These are phyloP conservation scores for Dendrolimus kikuchii DNA, from an alignment of 1,140 invertebrate species.

Conservation along the genomic window DNA sequence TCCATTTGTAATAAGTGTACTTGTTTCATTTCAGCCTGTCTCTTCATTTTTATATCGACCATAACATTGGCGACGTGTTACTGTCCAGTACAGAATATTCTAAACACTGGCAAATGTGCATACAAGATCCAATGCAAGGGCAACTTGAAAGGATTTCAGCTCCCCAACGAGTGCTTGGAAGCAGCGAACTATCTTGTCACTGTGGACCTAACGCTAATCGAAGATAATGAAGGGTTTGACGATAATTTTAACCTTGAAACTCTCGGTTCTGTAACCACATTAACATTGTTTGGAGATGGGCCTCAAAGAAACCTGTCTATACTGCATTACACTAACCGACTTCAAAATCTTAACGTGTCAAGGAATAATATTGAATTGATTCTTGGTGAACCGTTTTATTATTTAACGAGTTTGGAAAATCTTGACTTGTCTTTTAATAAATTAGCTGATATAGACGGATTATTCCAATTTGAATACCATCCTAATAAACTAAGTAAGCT, in stretches of 20 bases:
- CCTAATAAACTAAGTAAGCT: slow-evolving; percentile 36
- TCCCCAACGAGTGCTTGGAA: slow-evolving; percentile 31
- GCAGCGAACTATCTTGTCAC: slow-evolving; percentile 38
- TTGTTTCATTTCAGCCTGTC: slow-evolving; percentile 20
- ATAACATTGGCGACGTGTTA: slow-evolving; percentile 19
- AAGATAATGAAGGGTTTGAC: slow-evolving; percentile 30
- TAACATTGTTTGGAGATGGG: slow-evolving; percentile 34
- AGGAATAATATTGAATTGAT: slow-evolving; percentile 35
- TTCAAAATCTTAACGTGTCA: slow-evolving; percentile 28
- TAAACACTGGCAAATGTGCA: slow-evolving; percentile 26
- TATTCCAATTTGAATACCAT: slow-evolving; percentile 39
- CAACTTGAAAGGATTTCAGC: slow-evolving; percentile 22
- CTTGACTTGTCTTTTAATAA: slow-evolving; percentile 42
- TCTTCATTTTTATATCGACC: slow-evolving; percentile 15
- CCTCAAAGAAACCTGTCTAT: slow-evolving; percentile 35
- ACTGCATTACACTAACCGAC: slow-evolving; percentile 32
- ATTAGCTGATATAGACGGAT: slow-evolving; percentile 32
- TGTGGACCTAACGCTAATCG: slow-evolving; percentile 33
- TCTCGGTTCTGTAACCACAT: slow-evolving; percentile 28
- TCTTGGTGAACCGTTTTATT: slow-evolving; percentile 28
- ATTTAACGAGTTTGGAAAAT: slow-evolving; percentile 27
- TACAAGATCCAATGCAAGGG: slow-evolving; percentile 36
- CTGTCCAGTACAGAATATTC: slow-evolving; percentile 31
- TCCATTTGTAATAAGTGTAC: slow-evolving; percentile 1
- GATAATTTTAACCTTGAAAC: slow-evolving; percentile 26